Conservation (phyloP, 1,140 invertebrate species). For the Drosophila sturtevanti region DNA sequence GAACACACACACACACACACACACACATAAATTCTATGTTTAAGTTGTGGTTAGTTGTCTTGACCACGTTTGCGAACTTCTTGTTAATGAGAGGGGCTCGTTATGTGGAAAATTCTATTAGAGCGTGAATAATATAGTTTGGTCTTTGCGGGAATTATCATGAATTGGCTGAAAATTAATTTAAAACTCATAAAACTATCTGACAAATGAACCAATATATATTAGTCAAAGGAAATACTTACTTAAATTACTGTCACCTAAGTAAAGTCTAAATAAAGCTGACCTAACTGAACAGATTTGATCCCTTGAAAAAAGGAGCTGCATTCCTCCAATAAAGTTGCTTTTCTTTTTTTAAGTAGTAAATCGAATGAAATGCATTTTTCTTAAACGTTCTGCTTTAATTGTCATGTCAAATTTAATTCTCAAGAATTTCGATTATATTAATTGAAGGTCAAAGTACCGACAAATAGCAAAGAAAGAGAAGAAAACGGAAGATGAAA, state of each 20-base stretch:
- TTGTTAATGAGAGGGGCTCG: background rate
- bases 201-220: background rate
- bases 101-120: background rate
- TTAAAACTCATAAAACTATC: background rate
- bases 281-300: too few relatives aligned
- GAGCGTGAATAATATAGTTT: constrained; percentile 9
- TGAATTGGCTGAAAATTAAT: constrained; percentile 1
- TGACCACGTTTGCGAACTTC: background rate
- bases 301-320: too few relatives aligned
- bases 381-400: background rate
- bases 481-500: background rate
- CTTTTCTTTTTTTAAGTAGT: background rate
- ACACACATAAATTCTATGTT: background rate
- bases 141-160: background rate
- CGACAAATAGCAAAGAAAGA: background rate
- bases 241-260: too few relatives aligned
- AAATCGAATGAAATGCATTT: background rate
- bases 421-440: constrained; percentile 4
- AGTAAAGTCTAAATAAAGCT: too few relatives aligned
- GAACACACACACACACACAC: background rate
- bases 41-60: background rate
- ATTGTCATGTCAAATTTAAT: background rate
- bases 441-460: constrained; percentile 18
- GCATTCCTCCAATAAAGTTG: too few relatives aligned
- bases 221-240: too few relatives aligned